Evolutionary conservation across 53 echinoderm and acorn worm genomes (phyloP).

Genomic region (Crossaster papposus): DNA sequence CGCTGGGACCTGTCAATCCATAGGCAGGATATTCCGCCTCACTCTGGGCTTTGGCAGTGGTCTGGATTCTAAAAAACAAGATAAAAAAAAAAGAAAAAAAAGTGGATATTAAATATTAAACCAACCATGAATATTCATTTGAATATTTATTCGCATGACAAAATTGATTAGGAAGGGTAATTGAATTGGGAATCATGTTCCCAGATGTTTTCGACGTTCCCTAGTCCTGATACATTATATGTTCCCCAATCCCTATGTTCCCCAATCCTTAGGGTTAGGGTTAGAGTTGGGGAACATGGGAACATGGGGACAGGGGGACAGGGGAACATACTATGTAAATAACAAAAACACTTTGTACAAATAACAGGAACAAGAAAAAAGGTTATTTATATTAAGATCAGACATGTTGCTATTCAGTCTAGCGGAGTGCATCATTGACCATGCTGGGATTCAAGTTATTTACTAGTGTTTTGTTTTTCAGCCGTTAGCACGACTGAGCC

Average conservation of each 20-base stretch:
- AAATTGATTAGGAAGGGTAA: too few species aligned
- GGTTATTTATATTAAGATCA: background rate
- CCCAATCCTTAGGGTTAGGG: too few species aligned
- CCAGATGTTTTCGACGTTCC: too few species aligned
- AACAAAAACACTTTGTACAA: background rate
- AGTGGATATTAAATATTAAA: too few species aligned
- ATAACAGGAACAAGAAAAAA: background rate
- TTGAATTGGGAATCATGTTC: too few species aligned
- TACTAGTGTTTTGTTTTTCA: background rate
- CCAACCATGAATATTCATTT: too few species aligned
- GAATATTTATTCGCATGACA: too few species aligned
- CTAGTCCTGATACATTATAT: too few species aligned
- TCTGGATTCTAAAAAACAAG: slow-evolving; percentile 81
- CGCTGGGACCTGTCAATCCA: slow-evolving; percentile 92
- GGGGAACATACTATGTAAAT: too few species aligned
- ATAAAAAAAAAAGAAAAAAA: background rate
- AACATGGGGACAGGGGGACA: too few species aligned
- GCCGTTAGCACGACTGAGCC: background rate
- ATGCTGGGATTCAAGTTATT: background rate
- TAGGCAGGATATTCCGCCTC: slow-evolving; percentile 98
- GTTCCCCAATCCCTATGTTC: too few species aligned
- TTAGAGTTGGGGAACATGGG: too few species aligned
- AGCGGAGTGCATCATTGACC: background rate
- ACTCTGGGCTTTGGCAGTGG: slow-evolving; percentile 90
- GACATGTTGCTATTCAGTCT: background rate